Base-by-base conservation (phyloP, 1,140 invertebrate species). In the Achroia grisella region DNA sequence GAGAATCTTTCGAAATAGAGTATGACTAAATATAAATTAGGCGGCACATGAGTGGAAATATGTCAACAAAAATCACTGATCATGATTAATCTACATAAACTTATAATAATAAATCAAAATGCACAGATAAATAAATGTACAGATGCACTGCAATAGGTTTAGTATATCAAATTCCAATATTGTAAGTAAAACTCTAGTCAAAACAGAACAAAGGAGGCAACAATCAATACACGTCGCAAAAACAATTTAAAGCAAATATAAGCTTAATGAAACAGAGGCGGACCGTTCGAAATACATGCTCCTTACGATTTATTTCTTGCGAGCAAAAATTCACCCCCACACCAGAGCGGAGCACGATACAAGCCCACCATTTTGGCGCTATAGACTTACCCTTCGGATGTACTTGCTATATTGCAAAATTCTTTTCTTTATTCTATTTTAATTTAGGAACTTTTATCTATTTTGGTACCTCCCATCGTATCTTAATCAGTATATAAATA, bases 141-240 rank as follows among this genome's bases (percentile, higher is more conserved):
- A n/a, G n/a, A n/a, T n/a, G n/a, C n/a, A n/a, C n/a, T n/a, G n/a
- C n/a, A n/a, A n/a, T n/a, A n/a, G n/a, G n/a, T n/a, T n/a, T n/a
- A n/a, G n/a, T n/a, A n/a, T n/a, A n/a, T n/a, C n/a, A n/a, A n/a
- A n/a, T n/a, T n/a, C n/a, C n/a, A n/a, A n/a, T n/a, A 23, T 23
- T 23, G 6, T 6, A 23, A 23, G 2, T 3, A 23, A 23, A 3
- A 23, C 17, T 23, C 17, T 6, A 23, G 17, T 23, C 2, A 23
- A 23, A 23, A 23, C 17, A 23, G 17, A 23, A 23, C 17, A 23
- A 23, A 23, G 17, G 6, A 23, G 2, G 2, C 17, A 23, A 23
- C 45, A 67, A 74, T 71, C 68, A 61, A 74, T 71, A 74, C 41
- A 44, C 55, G 55, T 63, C 57, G 35, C 44, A 51, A 64, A 66